Evolutionary conservation across 2,113 vertebrate genomes (phyloP), one percentile per base, ranked within the genome.

Genomic region (Phaethon lepturus): DNA sequence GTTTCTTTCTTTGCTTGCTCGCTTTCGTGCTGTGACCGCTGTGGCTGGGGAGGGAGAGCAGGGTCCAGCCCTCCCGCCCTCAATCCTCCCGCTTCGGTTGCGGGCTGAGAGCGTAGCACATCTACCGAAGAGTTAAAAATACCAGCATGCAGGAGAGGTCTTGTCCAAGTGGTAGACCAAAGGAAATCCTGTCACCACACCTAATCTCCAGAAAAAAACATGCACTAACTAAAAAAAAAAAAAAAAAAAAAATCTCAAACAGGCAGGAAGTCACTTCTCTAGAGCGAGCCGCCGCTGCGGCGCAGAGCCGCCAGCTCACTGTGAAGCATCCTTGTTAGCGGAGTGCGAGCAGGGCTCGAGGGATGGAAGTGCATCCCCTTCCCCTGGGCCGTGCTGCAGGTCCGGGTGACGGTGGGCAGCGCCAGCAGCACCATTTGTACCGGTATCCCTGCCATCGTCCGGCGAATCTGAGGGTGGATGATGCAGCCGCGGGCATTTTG

Each of bases 141-240:
- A 7, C n/a, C 60, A 60, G 64, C 1, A 2, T 56, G 56, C 38
- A 93, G 47, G 40, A 87, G 80, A 94, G 6, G 14, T 83, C 87
- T 85, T 91, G 89, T 95, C 97, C 96, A 95, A 95, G 91, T 0
- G 67, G 89, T 91, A 97, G 81, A 96, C 84, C 93, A 94, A 90
- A 93, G 93, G 97, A 97, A 96, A 97, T 97, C 97, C 97, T 97
- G 95, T 86, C 76, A 95, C 96, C 95, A 94, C 96, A 80, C 96
- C 95, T 95, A 94, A 96, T 75, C 52, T 38, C 73, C 91, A 93
- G 83, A 29, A 77, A 83, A 79, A 52, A 18, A 24, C 52, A 77
- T 0, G 14, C 10, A 47, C 8, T 18, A 58, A 78, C 59, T 28
- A 22, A 63, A 69, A 72, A 59, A 63, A 42, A 3, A 24, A 31